Percentiles rank a stretch among this genome's conserved stretches.
These are phyloP conservation scores for Hymenochirus boettgeri DNA, from an alignment of 2,113 vertebrate species.

Conservation along the genomic window DNA sequence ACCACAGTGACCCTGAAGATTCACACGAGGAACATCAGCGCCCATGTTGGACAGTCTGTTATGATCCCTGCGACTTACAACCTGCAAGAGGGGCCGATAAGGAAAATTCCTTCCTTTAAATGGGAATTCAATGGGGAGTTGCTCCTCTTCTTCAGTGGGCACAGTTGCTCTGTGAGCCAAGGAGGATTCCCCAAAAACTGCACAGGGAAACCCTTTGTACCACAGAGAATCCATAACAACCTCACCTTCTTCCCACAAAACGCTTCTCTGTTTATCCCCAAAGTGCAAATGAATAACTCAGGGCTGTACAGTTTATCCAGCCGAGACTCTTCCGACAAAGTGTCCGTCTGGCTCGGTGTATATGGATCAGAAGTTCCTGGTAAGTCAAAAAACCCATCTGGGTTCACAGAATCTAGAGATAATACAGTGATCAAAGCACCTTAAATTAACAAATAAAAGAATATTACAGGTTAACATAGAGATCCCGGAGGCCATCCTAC, in stretches of 20 bases:
- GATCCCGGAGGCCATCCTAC: too few relatives aligned
- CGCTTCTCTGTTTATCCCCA: neutral
- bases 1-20: neutral
- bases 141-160: neutral
- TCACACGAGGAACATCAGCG: neutral
- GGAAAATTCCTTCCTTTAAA: neutral
- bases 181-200: neutral
- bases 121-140: neutral
- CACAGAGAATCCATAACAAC: too few relatives aligned
- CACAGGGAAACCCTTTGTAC: neutral
- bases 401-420: too few relatives aligned
- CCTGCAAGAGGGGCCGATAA: neutral
- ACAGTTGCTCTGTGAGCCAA: neutral
- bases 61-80: neutral
- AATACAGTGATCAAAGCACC: too few relatives aligned
- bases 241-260: slow-evolving; percentile 2
- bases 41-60: neutral
- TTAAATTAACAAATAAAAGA: too few relatives aligned
- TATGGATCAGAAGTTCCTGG: neutral
- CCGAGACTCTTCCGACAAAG: neutral
- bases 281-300: neutral
- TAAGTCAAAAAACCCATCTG: too few relatives aligned
- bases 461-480: too few relatives aligned
- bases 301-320: neutral
- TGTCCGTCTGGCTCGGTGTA: neutral